Percentiles rank a stretch among this genome's conserved stretches.
These are phyloP conservation scores for Leptinotarsa juncta DNA, from an alignment of 2,888 invertebrate genomes.

Conservation along the genomic window DNA sequence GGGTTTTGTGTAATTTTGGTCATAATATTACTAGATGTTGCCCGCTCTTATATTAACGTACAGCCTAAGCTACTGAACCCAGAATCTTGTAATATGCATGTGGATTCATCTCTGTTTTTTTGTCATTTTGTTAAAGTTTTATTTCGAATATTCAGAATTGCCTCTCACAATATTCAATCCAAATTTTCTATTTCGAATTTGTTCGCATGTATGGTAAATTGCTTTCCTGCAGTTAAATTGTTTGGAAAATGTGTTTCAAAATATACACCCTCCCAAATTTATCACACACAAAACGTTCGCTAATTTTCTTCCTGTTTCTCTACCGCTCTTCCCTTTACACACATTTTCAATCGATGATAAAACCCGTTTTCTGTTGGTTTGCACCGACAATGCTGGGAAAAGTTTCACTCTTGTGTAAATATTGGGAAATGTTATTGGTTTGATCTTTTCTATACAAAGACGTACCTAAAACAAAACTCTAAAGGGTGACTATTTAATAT, in stretches of 20 bases:
- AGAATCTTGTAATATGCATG: too few species aligned
- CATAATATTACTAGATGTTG: too few species aligned
- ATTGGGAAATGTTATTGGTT: background rate
- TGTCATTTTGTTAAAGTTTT: too few species aligned
- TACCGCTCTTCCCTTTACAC: background rate
- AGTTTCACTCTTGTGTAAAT: background rate
- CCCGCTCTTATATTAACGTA: too few species aligned
- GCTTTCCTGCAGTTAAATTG: background rate
- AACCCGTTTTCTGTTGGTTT: background rate
- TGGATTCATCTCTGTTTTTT: too few species aligned
- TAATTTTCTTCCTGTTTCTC: background rate
- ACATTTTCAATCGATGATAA: background rate
- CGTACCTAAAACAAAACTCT: background rate
- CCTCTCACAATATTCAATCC: background rate
- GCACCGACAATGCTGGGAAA: background rate
- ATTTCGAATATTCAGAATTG: background rate
- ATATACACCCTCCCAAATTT: conserved; percentile 1
- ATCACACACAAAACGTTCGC: background rate
- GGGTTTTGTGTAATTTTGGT: too few species aligned
- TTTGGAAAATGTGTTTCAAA: background rate
- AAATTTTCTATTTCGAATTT: background rate
- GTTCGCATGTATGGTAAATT: background rate
- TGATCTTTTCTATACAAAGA: background rate
- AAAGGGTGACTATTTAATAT: too few species aligned
- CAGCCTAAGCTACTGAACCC: too few species aligned